phyloP scores from a whole-genome alignment of 2,113 vertebrate species.

The Mixornis gularis region DNA sequence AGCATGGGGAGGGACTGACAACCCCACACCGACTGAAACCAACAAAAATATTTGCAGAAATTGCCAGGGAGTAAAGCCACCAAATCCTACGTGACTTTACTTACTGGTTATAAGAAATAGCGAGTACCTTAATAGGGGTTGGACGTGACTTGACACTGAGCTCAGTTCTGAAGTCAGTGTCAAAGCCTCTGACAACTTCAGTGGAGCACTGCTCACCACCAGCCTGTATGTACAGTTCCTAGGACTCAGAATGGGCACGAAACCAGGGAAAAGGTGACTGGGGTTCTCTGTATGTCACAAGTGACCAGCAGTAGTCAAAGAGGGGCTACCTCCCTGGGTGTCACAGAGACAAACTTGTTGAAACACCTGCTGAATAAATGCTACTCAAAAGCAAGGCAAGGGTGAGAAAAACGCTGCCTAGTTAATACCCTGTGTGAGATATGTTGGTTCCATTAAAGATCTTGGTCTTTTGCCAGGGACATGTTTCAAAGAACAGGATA shows the following conservation, averaged over 20 bases:
- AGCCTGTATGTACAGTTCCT: neutral
- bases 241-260: neutral
- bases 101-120: neutral
- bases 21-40: neutral
- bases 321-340: neutral
- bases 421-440: constrained; percentile 38
- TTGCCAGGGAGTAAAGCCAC: neutral
- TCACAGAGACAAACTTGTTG: neutral
- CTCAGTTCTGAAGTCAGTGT: neutral
- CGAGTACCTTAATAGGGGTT: neutral
- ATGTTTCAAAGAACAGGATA: constrained; percentile 56
- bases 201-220: neutral
- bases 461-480: constrained; percentile 52
- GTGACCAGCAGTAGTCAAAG: neutral
- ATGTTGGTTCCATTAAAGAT: constrained; percentile 53
- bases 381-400: neutral
- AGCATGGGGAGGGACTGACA: neutral
- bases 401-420: neutral
- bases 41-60: neutral
- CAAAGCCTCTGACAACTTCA: neutral
- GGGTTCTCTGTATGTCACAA: neutral
- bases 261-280: neutral
- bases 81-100: neutral
- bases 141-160: neutral
- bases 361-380: neutral